Conservation (phyloP, 2,888 invertebrate species). For the Acanthopleura granulata region DNA sequence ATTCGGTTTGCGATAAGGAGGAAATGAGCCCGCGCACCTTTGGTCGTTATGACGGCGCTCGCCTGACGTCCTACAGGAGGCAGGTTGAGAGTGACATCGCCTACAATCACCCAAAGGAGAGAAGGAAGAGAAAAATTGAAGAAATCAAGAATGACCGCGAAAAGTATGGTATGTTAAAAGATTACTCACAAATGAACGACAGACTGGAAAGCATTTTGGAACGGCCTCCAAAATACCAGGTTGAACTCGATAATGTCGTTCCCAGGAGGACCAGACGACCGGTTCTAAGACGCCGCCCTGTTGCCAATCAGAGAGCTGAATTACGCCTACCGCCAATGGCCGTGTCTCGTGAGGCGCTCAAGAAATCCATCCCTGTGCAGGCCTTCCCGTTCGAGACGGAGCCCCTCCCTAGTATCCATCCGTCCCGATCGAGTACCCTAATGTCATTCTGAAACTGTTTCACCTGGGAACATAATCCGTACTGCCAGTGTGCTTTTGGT, state of each 20-base stretch:
- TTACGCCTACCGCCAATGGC: background rate
- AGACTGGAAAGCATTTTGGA: background rate
- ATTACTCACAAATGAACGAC: background rate
- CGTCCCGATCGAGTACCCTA: background rate
- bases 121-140: slow-evolving; percentile 7
- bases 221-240: background rate
- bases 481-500: too few species aligned
- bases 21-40: background rate
- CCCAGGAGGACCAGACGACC: background rate
- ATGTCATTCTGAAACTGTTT: slow-evolving; percentile 1
- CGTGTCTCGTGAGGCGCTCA: background rate
- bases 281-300: background rate
- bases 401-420: background rate
- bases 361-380: background rate
- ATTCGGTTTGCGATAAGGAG: background rate
- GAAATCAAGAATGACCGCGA: background rate
- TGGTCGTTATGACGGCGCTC: background rate
- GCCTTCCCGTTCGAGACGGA: background rate
- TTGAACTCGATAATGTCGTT: background rate
- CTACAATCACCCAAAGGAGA: slow-evolving; percentile 8
- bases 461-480: too few species aligned
- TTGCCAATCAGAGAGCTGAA: background rate
- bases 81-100: background rate
- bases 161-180: background rate
- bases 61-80: background rate